Evolutionary conservation across 2,797 vertebrate genomes (phyloP).

Genomic region (Coilia nasus): DNA sequence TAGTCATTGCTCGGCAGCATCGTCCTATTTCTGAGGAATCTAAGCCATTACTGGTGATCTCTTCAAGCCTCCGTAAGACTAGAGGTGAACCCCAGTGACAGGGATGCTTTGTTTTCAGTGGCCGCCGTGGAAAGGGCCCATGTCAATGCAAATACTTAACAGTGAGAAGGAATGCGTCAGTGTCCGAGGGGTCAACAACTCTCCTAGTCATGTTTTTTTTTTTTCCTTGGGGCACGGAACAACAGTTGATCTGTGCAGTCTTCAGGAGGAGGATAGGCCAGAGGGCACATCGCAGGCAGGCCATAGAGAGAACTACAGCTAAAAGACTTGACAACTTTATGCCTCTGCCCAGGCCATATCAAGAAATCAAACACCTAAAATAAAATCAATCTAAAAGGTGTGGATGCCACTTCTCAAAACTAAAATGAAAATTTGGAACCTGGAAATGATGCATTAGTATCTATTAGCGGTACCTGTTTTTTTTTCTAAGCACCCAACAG

Average conservation of each 20-base stretch:
- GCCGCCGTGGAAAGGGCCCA: background rate
- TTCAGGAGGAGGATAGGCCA: background rate
- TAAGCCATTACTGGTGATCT: background rate
- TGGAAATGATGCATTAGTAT: background rate
- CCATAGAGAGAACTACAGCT: background rate
- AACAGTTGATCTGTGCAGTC: background rate
- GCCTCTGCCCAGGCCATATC: background rate
- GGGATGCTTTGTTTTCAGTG: slow-evolving; percentile 8
- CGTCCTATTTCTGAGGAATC: background rate
- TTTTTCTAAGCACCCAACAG: background rate
- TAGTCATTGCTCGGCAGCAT: background rate
- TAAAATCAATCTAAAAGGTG: background rate
- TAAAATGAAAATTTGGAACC: background rate
- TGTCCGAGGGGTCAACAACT: background rate
- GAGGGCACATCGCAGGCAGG: background rate
- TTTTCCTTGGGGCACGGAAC: background rate
- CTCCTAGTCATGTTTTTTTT: slow-evolving; percentile 19
- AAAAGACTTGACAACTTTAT: background rate
- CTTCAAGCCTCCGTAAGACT: background rate
- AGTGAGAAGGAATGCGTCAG: background rate
- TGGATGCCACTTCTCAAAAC: background rate
- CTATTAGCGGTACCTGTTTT: background rate
- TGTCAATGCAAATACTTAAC: slow-evolving; percentile 6
- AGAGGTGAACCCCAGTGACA: background rate
- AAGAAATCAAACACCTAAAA: background rate